These are phyloP conservation scores for Phaethon lepturus DNA, from an alignment of 2,113 vertebrate species.

Conservation along the genomic window DNA sequence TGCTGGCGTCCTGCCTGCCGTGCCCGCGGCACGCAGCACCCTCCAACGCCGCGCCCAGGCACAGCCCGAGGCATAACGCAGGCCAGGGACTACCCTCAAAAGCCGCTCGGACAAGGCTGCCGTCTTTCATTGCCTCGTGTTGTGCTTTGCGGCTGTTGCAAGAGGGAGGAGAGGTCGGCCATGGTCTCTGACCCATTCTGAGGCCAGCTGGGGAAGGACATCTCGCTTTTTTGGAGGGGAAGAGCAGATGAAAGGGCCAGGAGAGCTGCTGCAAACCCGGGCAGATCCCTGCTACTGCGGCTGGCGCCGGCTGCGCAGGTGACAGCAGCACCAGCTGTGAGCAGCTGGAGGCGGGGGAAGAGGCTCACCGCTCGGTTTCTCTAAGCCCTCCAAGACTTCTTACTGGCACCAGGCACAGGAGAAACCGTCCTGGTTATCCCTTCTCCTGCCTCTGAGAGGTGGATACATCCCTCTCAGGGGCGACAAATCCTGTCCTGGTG, in stretches of 20 bases:
- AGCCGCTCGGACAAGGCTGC: background rate
- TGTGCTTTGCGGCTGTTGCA: background rate
- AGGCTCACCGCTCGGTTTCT: accelerated
- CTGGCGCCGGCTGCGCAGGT: background rate
- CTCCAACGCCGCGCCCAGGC: background rate
- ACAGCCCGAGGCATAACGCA: background rate
- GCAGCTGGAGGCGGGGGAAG: background rate
- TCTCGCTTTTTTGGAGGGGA: background rate
- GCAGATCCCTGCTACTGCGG: background rate
- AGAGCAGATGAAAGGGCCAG: background rate
- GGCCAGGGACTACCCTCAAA: background rate
- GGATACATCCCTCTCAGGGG: too few relatives aligned
- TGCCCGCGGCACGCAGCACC: background rate
- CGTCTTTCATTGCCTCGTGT: background rate
- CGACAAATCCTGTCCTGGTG: background rate
- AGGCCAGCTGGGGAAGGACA: background rate
- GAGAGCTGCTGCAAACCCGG: background rate
- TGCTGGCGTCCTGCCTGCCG: background rate
- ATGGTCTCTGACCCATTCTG: accelerated
- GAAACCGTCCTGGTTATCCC: background rate
- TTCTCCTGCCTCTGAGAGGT: background rate
- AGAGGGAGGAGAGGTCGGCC: accelerated
- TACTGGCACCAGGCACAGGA: background rate
- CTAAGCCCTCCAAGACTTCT: background rate
- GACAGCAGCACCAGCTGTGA: background rate